Evolutionary conservation across 2,888 invertebrate species (phyloP).

Genomic region (Sesia apiformis): DNA sequence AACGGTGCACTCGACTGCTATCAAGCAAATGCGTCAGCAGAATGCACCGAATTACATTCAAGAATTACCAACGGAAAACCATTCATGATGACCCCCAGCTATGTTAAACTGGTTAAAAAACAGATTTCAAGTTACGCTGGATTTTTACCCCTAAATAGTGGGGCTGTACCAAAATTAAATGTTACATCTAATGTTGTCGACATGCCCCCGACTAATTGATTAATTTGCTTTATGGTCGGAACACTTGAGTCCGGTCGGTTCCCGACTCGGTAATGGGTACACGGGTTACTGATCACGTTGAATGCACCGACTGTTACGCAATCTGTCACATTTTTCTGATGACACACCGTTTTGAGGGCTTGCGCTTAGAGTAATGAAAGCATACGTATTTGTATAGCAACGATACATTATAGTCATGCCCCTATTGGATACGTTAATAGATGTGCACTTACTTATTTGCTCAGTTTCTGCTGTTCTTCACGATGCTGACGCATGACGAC

Average conservation of each 20-base stretch:
- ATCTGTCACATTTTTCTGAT: constrained; percentile 66
- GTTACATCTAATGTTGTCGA: constrained; percentile 70
- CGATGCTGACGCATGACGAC: no score
- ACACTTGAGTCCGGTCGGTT: constrained; percentile 61
- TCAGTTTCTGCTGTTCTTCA: no score
- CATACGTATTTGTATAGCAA: no score
- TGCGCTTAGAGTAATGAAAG: not conserved
- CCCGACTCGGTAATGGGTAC: constrained; percentile 48
- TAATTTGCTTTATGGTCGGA: constrained; percentile 73
- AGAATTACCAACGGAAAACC: constrained; percentile 32
- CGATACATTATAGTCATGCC: no score
- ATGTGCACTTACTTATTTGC: no score
- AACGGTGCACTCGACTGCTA: constrained; percentile 45
- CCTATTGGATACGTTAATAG: no score
- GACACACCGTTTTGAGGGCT: constrained; percentile 17
- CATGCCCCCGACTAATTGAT: constrained; percentile 73
- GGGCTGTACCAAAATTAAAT: constrained; percentile 65
- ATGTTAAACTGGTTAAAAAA: constrained; percentile 5
- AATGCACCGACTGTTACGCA: constrained; percentile 60
- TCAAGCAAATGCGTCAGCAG: constrained; percentile 67
- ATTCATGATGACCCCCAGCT: constrained; percentile 24
- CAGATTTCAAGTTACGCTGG: constrained; percentile 23
- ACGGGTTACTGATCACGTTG: constrained; percentile 51
- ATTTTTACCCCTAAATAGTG: constrained; percentile 16
- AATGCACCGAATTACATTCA: constrained; percentile 54